phyloP scores from a whole-genome alignment of 1,140 invertebrate species.

The Cherax destructor region DNA sequence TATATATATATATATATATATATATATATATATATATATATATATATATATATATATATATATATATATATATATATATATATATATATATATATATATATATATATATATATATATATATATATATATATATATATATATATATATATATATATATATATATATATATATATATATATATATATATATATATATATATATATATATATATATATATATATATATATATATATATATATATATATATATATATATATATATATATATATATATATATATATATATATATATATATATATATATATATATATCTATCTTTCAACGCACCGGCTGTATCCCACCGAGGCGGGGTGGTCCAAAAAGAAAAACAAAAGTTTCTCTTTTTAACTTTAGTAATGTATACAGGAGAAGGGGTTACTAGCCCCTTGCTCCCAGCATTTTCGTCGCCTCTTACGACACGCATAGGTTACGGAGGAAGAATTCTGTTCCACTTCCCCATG shows the following conservation, averaged over 20 bases:
- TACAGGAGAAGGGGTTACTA: no score
- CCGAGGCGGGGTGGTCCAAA: no score
- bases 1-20: constrained; percentile 45
- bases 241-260: not conserved
- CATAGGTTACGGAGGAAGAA: no score
- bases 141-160: constrained; percentile 27
- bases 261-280: not conserved
- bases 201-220: constrained; percentile 38
- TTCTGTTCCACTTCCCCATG: no score
- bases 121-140: constrained; percentile 23
- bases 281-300: constrained; percentile 23
- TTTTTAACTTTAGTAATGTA: no score
- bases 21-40: constrained; percentile 28
- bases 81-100: constrained; percentile 54
- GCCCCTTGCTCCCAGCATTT: no score
- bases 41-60: constrained; percentile 44
- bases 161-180: constrained; percentile 26
- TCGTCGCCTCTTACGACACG: no score
- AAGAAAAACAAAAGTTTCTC: no score
- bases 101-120: constrained; percentile 5
- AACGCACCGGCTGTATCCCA: no score
- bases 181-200: constrained; percentile 35
- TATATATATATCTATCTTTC: no score
- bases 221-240: constrained; percentile 9
- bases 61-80: constrained; percentile 48